Percentiles rank a stretch among this genome's conserved stretches.
These are phyloP conservation scores for Ceratotherium simum DNA, from an alignment of 2,113 vertebrate species.

Conservation along the genomic window DNA sequence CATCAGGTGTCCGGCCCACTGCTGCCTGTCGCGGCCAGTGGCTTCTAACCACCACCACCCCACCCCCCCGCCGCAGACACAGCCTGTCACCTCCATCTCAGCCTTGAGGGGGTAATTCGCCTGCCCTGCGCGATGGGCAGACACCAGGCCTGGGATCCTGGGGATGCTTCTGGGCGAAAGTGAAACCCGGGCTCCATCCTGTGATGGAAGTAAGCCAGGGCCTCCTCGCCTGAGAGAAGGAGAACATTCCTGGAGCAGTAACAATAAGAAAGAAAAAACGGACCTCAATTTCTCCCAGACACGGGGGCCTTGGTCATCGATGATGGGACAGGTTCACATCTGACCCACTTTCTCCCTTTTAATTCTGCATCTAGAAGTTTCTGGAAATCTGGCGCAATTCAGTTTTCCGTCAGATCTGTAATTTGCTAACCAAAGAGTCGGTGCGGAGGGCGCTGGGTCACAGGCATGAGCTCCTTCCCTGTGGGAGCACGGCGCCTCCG, in stretches of 20 bases:
- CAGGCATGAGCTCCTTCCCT: neutral
- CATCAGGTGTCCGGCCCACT: too few species aligned
- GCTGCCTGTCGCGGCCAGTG: too few species aligned
- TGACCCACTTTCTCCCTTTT: neutral
- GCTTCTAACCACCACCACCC: too few species aligned
- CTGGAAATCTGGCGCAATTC: neutral
- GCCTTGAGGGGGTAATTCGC: neutral
- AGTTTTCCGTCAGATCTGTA: neutral
- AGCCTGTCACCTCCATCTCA: neutral
- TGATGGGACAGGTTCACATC: too few species aligned
- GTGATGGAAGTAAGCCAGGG: neutral
- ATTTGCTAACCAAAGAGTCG: neutral
- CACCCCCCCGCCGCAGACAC: too few species aligned
- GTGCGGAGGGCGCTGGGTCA: accelerated
- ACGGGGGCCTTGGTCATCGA: neutral
- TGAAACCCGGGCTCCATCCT: neutral
- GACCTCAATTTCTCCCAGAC: neutral
- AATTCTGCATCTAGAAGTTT: neutral
- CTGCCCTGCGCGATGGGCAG: too few species aligned
- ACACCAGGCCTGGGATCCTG: neutral
- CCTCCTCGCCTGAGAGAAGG: neutral
- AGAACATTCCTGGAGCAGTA: neutral
- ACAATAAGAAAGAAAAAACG: neutral
- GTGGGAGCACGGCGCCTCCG: accelerated
- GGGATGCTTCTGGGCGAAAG: too few species aligned